Evolutionary conservation across 2,113 vertebrate genomes (phyloP).

Genomic region (Carollia perspicillata): DNA sequence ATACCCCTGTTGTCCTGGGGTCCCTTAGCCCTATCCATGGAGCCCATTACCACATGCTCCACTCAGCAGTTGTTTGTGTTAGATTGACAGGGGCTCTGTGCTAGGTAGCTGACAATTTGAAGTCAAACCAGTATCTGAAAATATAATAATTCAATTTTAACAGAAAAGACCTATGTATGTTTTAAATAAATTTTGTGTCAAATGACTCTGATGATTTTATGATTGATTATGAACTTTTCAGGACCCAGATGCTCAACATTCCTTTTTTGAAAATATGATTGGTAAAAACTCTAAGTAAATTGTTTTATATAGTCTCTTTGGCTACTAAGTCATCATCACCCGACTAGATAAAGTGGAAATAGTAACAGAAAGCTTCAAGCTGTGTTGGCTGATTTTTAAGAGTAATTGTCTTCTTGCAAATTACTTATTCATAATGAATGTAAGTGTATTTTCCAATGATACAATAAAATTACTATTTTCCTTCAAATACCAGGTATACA

Average conservation of each 20-base stretch:
- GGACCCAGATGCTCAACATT: neutral
- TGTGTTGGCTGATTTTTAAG: neutral
- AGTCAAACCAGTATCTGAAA: neutral
- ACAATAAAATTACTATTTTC: neutral
- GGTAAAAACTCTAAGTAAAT: neutral
- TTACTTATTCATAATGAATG: neutral
- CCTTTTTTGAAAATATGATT: neutral
- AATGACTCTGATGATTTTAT: neutral
- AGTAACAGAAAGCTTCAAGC: neutral
- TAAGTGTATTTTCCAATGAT: neutral
- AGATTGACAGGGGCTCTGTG: neutral
- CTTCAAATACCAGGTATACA: neutral
- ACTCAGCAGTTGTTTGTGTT: neutral
- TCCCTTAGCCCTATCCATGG: neutral
- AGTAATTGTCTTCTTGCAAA: neutral
- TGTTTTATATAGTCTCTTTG: neutral
- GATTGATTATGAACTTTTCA: neutral
- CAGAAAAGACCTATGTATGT: neutral
- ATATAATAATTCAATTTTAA: neutral
- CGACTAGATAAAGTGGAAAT: neutral
- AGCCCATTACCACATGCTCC: neutral
- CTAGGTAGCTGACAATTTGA: neutral
- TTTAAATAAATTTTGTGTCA: conserved; percentile 6
- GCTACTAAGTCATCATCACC: neutral
- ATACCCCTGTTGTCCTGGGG: too few relatives aligned